Evolutionary conservation across 2,113 vertebrate genomes (phyloP), one percentile per base, ranked within the genome.

Genomic region (Antigone vipio): DNA sequence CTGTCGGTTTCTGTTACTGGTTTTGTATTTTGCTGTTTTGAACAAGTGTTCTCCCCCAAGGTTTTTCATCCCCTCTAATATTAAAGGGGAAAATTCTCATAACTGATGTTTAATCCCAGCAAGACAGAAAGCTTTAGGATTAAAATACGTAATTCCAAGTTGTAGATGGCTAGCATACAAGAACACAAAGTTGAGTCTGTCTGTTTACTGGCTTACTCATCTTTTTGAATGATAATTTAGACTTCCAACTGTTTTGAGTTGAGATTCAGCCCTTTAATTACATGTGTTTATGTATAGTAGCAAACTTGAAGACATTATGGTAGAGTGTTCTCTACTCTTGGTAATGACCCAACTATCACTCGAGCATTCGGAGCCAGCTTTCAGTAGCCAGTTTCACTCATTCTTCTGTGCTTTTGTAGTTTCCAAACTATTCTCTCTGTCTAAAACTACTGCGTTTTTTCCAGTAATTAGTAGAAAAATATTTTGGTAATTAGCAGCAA

Each of bases 271-370:
- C 85, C 90, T 95, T 95, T 95, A 95, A 91, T 95, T 96, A 94
- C 52, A 78, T 93, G 94, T 97, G 85, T 90, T 97, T 93, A 92
- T 96, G 95, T 97, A 88, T 94, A 97, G 92, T 85, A 94, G 90
- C 93, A 96, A 97, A 97, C 92, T 94, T 95, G 95, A 95, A 97
- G 96, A 96, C 92, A 94, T 97, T 96, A 95, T 96, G 93, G 82
- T 96, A 59, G 92, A 94, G 90, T 96, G 90, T 96, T 96, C 93
- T 93, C 80, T 94, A 20, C 71, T 93, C 66, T 96, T 97, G 95
- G 96, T 96, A 95, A 56, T 97, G 96, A 97, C 96, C 95, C 96
- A 97, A 92, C 67, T 96, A 95, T 95, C 79, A 84, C 93, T 97
- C 40, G 56, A 95, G 81, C 6, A 21, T 91, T 95, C 14, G 8